Base-by-base conservation (phyloP, 2,797 vertebrate species). In the Rostrhamus sociabilis region DNA sequence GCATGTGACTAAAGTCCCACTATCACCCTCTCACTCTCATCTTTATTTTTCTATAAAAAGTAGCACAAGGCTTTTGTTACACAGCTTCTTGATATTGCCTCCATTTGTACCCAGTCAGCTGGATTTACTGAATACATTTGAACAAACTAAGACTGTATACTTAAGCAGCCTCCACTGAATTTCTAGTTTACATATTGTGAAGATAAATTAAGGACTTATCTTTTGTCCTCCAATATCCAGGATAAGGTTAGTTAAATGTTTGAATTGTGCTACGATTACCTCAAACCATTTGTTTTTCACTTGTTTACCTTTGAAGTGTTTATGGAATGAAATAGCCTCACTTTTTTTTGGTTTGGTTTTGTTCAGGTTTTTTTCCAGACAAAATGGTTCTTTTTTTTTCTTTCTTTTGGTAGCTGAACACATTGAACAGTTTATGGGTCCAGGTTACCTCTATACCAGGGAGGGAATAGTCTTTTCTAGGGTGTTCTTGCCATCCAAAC, bases 141-240 rank as follows among this genome's bases (percentile, higher is more conserved):
- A 96, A 89, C 71, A 93, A 93, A 93, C 36, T 66, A 64, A 73
- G 42, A 47, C 15, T 95, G 59, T 78, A 62, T 71, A 53, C 73
- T 93, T 94, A 94, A 91, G 55, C 71, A 93, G 12, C 48, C 75
- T 96, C 63, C 73, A 72, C 16, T 89, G 79, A 97, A 94, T 97
- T 95, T 94, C 91, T 94, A 89, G 96, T 96, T 96, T 94, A 63
- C 17, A 83, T 89, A 82, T 68, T 95, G 38, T 83, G 94, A 52
- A 88, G 40, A 82, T 82, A 86, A 96, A 96, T 83, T 92, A 94
- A 62, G 20, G 66, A 53, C 22, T 90, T 96, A 93, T 60, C 78
- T 78, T 71, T 83, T 86, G 59, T 95, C 77, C 83, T 97, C 43
- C 67, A 93, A 58, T 69, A 96, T 76, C 52, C 23, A 75, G 47